A percentile compares a stretch with the other conserved stretches of the same genome.
These are phyloP conservation scores for Drosophila lacteicornis DNA, from an alignment of 1,140 invertebrate species.

Conservation along the genomic window DNA sequence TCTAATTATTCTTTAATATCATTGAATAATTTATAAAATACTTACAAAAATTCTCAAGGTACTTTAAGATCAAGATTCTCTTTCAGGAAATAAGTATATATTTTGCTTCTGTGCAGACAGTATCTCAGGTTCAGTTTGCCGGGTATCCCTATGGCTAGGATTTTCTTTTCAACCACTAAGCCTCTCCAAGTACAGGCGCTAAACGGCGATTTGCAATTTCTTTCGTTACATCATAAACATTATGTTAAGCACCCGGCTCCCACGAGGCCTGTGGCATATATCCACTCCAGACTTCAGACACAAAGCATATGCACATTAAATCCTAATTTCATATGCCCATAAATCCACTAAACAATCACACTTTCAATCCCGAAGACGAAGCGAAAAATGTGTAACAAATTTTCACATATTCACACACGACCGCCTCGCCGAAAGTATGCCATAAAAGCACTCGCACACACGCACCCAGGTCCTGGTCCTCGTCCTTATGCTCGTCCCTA, in stretches of 20 bases:
- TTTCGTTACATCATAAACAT: constrained; percentile 72
- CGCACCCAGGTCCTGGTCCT: constrained; percentile 10
- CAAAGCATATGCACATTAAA: constrained; percentile 80
- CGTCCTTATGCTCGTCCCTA: not conserved
- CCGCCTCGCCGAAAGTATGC: constrained; percentile 69
- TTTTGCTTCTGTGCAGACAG: not conserved
- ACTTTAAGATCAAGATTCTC: no score
- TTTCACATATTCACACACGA: constrained; percentile 79
- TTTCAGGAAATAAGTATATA: not conserved
- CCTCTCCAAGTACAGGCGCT: constrained; percentile 20
- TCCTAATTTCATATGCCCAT: constrained; percentile 81
- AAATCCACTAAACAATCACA: constrained; percentile 82
- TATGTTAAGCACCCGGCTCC: constrained; percentile 62
- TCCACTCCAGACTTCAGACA: constrained; percentile 67
- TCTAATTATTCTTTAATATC: no score
- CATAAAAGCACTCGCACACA: constrained; percentile 69
- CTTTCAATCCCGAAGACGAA: constrained; percentile 59
- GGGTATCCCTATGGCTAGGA: not conserved
- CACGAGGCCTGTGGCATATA: constrained; percentile 57
- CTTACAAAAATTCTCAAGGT: no score
- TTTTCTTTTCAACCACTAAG: constrained; percentile 10
- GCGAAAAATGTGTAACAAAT: constrained; percentile 76
- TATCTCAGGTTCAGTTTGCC: not conserved
- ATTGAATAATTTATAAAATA: no score
- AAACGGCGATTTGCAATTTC: constrained; percentile 66